Evolutionary conservation across 2,797 vertebrate genomes (phyloP), one percentile per base, ranked within the genome.

Genomic region (Anomalospiza imberbis): DNA sequence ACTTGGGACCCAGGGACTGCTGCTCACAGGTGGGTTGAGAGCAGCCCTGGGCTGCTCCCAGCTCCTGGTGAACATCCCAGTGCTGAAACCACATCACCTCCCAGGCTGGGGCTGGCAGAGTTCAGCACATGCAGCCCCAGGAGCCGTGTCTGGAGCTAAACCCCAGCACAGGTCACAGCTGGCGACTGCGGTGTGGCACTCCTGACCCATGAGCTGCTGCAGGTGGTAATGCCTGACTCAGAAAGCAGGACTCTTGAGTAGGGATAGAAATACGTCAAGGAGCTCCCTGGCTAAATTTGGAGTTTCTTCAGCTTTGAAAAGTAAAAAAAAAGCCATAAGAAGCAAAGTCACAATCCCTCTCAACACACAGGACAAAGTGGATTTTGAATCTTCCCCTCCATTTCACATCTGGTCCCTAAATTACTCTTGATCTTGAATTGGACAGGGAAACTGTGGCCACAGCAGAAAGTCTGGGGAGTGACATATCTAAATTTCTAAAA

Each of bases 21-120:
- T 2, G 1, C 22, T 8, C 4, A 3, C 0, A 2, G 8, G 13
- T 11, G 51, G 25, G 77, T 36, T 17, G 38, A 38, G 34, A 4
- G 3, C 40, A 17, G 25, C 45, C 31, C 53, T 12, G 40, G 2
- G 6, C 54, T 3, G 2, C 44, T 51, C 36, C 20, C 61, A 34
- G 16, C 40, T 40, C 42, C 32, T 9, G 47, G 26, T 0, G 15
- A 12, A 6, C 2, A 1, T 17, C 15, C 10, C 9, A 2, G 28
- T 12, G 36, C 70, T 40, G 21, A 0, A 5, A 6, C 34, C 0
- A 1, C 1, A 13, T 24, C 28, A 3, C 2, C 9, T 36, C 29
- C 51, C 55, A 11, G 1, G 25, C 42, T 29, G 13, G 32, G 34
- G 10, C 54, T 53, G 45, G 28, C 29, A 61, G 29, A 47, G 47